Conservation (phyloP, 2,113 vertebrate genomes). For the Cynocephalus volans region DNA sequence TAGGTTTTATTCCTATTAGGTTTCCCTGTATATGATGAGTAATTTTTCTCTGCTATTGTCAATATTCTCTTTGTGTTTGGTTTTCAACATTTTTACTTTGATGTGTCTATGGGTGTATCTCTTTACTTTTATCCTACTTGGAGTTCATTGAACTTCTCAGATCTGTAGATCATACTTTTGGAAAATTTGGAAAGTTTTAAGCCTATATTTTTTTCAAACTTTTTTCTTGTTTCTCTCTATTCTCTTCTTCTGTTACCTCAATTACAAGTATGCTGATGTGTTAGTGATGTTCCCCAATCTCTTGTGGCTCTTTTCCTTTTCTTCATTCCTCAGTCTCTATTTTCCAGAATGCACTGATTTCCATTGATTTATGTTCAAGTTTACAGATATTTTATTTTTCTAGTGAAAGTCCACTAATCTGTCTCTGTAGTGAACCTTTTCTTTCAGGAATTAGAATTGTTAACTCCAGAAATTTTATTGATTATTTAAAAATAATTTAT, state of each 20-base stretch:
- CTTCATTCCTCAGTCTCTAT: neutral
- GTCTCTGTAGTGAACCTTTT: neutral
- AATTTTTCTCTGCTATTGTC: neutral
- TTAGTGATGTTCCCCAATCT: neutral
- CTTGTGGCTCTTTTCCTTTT: neutral
- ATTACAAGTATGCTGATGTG: neutral
- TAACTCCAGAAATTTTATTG: neutral
- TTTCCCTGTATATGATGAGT: neutral
- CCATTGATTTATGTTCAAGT: neutral
- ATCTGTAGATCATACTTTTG: neutral
- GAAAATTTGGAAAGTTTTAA: neutral
- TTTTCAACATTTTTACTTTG: neutral
- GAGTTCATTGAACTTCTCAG: neutral
- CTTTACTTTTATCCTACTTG: neutral
- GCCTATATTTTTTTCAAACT: neutral
- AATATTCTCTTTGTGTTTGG: neutral
- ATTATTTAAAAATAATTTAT: neutral
- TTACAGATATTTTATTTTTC: neutral
- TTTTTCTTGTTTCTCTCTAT: neutral
- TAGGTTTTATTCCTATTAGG: neutral
- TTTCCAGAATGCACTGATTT: neutral
- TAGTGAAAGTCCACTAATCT: neutral
- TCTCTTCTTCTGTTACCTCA: neutral
- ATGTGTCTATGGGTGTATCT: neutral
- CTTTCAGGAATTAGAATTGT: neutral